Evolutionary conservation across 2,113 vertebrate genomes (phyloP).

Genomic region (Hylia prasina): DNA sequence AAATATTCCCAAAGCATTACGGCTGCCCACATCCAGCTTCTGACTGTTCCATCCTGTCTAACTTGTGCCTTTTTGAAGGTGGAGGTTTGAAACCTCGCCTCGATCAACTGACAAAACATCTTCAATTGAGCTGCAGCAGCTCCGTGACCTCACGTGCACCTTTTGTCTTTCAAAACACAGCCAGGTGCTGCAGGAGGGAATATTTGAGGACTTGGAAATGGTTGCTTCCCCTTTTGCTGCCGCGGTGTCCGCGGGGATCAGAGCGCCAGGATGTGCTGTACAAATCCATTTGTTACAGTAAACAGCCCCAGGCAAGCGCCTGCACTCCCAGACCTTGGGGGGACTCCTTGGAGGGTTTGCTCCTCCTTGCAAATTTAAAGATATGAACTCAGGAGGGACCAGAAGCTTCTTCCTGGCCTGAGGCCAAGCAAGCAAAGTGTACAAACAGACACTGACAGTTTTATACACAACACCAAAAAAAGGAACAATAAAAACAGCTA

Average conservation of each 20-base stretch:
- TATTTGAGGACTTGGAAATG: background rate
- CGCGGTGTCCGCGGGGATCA: background rate
- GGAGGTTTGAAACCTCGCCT: background rate
- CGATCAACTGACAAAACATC: background rate
- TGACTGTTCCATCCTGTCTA: fast-evolving
- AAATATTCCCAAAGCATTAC: background rate
- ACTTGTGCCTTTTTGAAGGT: too few species aligned
- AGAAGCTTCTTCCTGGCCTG: background rate
- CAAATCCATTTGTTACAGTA: background rate
- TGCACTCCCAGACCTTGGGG: background rate
- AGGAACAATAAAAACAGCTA: background rate
- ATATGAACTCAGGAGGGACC: background rate
- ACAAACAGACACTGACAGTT: background rate
- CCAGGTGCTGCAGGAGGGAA: background rate
- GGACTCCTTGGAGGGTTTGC: background rate
- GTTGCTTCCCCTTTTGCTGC: background rate
- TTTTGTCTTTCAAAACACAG: background rate
- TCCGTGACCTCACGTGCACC: background rate
- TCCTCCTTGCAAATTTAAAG: background rate
- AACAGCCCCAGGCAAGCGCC: slow-evolving; percentile 16
- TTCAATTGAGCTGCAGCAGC: background rate
- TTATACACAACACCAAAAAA: background rate
- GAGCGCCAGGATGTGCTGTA: background rate
- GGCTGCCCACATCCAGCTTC: background rate
- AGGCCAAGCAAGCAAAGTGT: background rate